phyloP scores from a whole-genome alignment of 2,888 invertebrate species.

The Drosophila rubida region DNA sequence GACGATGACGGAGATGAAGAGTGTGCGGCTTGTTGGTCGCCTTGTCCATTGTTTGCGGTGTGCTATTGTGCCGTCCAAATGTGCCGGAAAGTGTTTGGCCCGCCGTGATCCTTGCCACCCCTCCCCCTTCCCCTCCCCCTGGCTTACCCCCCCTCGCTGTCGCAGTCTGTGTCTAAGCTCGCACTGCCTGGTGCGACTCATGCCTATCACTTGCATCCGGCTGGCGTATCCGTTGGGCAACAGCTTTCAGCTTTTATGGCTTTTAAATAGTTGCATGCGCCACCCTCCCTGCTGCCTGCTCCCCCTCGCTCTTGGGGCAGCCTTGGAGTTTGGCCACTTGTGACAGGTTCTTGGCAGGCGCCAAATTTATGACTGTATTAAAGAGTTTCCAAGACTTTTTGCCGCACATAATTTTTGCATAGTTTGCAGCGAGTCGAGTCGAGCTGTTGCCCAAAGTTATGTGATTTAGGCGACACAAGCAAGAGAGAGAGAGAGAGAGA shows the following conservation, averaged over 20 bases:
- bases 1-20: not conserved
- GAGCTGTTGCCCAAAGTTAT: slow-evolving; percentile 13
- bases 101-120: slow-evolving; percentile 40
- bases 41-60: slow-evolving; percentile 66
- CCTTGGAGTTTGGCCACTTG: slow-evolving; percentile 35
- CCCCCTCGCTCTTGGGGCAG: no score
- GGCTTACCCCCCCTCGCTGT: not conserved
- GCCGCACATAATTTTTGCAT: slow-evolving; percentile 70
- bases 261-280: slow-evolving; percentile 78
- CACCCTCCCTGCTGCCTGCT: no score
- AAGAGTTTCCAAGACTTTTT: slow-evolving; percentile 58
- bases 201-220: slow-evolving; percentile 75
- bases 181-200: slow-evolving; percentile 37
- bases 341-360: slow-evolving; percentile 61
- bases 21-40: slow-evolving; percentile 18
- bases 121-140: not conserved
- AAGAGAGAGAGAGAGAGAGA: not conserved
- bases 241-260: slow-evolving; percentile 78
- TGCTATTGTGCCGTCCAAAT: slow-evolving; percentile 70
- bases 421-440: slow-evolving; percentile 56
- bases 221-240: slow-evolving; percentile 68
- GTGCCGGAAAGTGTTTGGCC: slow-evolving; percentile 67
- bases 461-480: slow-evolving; percentile 31
- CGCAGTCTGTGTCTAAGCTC: slow-evolving; percentile 13
- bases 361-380: slow-evolving; percentile 81